Evolutionary conservation across 2,888 invertebrate genomes (phyloP), one percentile per base, ranked within the genome.

Genomic region (Lycia hirtaria): DNA sequence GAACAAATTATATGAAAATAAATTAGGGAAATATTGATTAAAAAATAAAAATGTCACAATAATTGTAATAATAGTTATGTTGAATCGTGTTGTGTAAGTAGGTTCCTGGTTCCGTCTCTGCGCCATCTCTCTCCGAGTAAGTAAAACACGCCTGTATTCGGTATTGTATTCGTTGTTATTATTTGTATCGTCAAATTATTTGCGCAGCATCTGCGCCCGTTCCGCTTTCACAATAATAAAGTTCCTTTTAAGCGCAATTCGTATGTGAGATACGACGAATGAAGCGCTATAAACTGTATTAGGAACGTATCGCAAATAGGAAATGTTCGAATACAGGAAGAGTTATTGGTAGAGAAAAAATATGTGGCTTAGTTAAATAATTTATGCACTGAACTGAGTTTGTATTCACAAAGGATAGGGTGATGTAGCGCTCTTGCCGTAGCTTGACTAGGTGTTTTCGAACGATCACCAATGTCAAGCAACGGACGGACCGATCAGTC

Each of bases 231-330:
- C 85, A 88, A 90, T 88, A 89, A 89, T 88, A 88, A 90, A 88
- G 86, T 87, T 87, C 72, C 81, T 81, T 88, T 89, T 88, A 90
- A 85, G 83, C 85, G 83, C 86, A 77, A 90, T 90, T 90, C 88
- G 89, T 90, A 90, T 90, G 90, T 84, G 82, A 84, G 87, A 85
- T 85, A 87, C 87, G 81, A 81, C 85, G 87, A 88, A 83, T 87
- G 88, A 83, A 76, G 73, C 83, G 82, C 78, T 86, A 88, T 89
- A 89, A 88, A 87, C 75, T 85, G 87, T 87, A 87, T 88, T 87
- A 88, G 78, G 79, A 87, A 87, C 78, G 80, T 86, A 88, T 87
- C 83, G 87, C 85, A 82, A 86, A 88, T 87, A 83, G 86, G 81
- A 87, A 83, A 80, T 72, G 72, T 64, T 68, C 62, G 61, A 57